Base-by-base conservation (phyloP, 2,113 vertebrate species). In the Urocolius indicus region DNA sequence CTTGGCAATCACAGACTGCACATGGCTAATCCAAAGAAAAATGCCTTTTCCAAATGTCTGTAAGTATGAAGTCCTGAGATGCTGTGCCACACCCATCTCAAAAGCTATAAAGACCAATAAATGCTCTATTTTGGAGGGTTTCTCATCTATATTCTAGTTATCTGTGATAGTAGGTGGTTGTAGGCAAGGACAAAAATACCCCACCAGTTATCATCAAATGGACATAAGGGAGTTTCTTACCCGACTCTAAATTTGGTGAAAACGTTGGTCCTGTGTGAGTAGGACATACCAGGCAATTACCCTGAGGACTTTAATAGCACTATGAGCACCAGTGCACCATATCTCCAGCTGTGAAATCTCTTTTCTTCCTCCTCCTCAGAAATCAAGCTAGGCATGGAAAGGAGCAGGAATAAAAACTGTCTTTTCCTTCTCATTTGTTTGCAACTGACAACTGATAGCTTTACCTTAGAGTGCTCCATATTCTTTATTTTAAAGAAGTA, bases 51-150 rank as follows among this genome's bases (percentile, higher is more conserved):
- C 2, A 11, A 17, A 11, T 48, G 21, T 23, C 34, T 72, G 2
- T 18, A n/a, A 20, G 19, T 16, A 26, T 3, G 17, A 43, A 34
- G 9, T 51, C 9, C 58, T 54, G 46, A 67, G 61, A 16, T 52
- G 21, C 11, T 58, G 21, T 76, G 27, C 12, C 20, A 9, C 32
- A 12, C 4, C 3, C 4, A 5, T n/a, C 55, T 32, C 49, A 24
- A 71, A 74, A 62, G 2, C 27, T 66, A 3, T 12, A 7, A 55
- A 63, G 38, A 14, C 20, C 2, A 3, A 2, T 36, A 51, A 78
- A 13, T n/a, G n/a, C 8, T 4, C 10, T 45, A 0, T 24, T 24
- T 34, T 4, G 6, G 7, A 10, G 8, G 9, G 11, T 3, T 76
- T 81, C 29, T 36, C 13, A 38, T 48, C 19, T 10, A 21, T 3